Conservation (phyloP, 2,888 invertebrate species). For the Pollenia angustigena region DNA sequence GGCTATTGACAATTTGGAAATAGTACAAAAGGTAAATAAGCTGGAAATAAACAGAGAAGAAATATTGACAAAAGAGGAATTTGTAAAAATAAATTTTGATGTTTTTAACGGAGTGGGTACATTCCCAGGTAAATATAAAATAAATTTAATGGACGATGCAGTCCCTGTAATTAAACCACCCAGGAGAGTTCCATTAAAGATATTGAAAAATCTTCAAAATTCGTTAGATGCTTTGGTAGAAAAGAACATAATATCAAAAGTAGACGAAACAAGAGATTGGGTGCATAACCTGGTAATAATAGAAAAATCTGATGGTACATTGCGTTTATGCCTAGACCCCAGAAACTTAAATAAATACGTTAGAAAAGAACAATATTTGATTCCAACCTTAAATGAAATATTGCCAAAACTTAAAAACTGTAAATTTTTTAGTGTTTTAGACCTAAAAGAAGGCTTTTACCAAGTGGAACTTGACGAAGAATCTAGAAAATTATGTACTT, state of each 20-base stretch:
- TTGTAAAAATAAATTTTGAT: no score
- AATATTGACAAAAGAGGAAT: no score
- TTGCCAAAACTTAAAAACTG: neutral
- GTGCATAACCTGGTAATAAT: slow-evolving; percentile 31
- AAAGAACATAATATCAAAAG: slow-evolving; percentile 15
- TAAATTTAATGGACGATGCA: slow-evolving; percentile 15
- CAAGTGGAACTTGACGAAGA: slow-evolving; percentile 25
- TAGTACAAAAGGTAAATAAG: no score
- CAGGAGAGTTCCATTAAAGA: slow-evolving; percentile 26
- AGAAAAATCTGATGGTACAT: slow-evolving; percentile 24
- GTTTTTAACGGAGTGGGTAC: no score
- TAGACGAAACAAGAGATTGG: slow-evolving; percentile 1
- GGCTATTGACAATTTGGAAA: no score
- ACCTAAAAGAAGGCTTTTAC: slow-evolving; percentile 27
- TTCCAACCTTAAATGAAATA: slow-evolving; percentile 1
- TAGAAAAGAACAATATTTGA: neutral
- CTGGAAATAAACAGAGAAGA: no score
- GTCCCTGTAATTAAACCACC: slow-evolving; percentile 27
- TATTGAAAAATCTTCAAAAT: neutral
- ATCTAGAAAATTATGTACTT: slow-evolving; percentile 19
- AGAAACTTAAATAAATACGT: slow-evolving; percentile 11
- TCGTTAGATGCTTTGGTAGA: slow-evolving; percentile 7
- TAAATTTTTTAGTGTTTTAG: slow-evolving; percentile 20
- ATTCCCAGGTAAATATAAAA: slow-evolving; percentile 7
- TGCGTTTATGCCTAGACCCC: neutral